Base-by-base conservation (phyloP, 2,888 invertebrate species). In the Acleris holmiana region DNA sequence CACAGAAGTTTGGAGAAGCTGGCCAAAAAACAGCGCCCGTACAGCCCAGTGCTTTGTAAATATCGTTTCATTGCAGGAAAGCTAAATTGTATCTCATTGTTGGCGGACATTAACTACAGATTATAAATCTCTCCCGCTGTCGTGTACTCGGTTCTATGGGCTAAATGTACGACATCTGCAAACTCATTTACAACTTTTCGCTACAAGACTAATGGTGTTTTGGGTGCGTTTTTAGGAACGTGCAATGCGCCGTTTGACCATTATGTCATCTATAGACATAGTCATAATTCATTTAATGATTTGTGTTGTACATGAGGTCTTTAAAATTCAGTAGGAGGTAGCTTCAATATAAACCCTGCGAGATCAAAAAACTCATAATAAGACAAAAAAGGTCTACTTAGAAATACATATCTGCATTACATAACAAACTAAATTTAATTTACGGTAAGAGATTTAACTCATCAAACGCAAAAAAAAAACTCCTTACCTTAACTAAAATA, bases 61-160 rank as follows among this genome's bases (percentile, higher is more conserved):
- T 85, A 84, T 84, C 74, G 80, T 76, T 80, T 77, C 78, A 84
- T 78, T 80, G 80, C 74, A 76, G 77, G 71, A 78, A 83, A 84
- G 86, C 85, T 85, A 86, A 86, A 88, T 86, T 87, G 85, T 89
- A 85, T 86, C 86, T 87, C 88, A 86, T 88, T 88, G 88, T 88
- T 82, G 79, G 78, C 71, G 82, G 82, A 84, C 86, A 83, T 85
- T 89, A 86, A 88, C 83, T 84, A 83, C 85, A 78, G 82, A 86
- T 84, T 86, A 83, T 89, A 89, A 88, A 88, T 89, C 84, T 88
- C 76, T 75, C 78, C 72, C 73, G 76, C 76, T 80, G 83, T 80
- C 77, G 80, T 71, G 69, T 62, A 63, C 61, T 68, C 59, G 71
- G 60, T 54, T 72, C 70, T 73, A 73, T 74, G 72, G 69, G 70